A percentile compares a stretch with the other conserved stretches of the same genome.
Conservation (phyloP, 2,888 invertebrate genomes). For the Protodeltote pygarga region DNA sequence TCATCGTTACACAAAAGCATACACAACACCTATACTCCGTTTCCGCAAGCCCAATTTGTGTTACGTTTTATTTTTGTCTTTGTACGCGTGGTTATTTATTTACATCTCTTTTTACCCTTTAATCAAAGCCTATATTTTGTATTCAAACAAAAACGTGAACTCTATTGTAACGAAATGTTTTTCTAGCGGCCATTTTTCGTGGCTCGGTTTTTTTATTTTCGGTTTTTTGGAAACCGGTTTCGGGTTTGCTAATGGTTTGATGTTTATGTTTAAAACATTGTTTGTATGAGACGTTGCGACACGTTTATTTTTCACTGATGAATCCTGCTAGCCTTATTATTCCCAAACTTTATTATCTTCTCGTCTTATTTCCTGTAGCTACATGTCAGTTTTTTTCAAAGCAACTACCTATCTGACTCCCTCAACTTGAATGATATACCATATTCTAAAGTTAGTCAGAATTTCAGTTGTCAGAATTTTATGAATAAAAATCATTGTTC, state of each 20-base stretch:
- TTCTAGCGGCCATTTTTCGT: conserved; percentile 11
- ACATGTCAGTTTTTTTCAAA: no score
- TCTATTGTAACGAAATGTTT: conserved; percentile 21
- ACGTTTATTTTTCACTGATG: no score
- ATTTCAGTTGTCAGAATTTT: no score
- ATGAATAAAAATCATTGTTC: no score
- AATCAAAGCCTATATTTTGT: conserved; percentile 53
- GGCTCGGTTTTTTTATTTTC: conserved; percentile 12
- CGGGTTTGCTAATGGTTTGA: conserved; percentile 14
- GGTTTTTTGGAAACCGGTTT: conserved; percentile 29
- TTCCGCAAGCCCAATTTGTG: conserved; percentile 40
- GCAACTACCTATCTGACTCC: no score
- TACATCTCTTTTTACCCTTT: conserved; percentile 46
- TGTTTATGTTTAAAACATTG: conserved; percentile 24
- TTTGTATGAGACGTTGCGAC: no score
- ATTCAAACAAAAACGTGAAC: conserved; percentile 38
- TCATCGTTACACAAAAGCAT: conserved; percentile 1
- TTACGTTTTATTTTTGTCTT: conserved; percentile 38
- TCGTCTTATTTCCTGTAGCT: no score
- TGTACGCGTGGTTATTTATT: conserved; percentile 39
- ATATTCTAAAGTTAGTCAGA: no score
- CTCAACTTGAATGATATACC: no score
- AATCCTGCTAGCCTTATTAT: no score
- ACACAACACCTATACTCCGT: background rate
- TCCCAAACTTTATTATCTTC: no score